Conservation (phyloP, 92 coral and sea anemone genomes). For the Zoanthus sociatus region DNA sequence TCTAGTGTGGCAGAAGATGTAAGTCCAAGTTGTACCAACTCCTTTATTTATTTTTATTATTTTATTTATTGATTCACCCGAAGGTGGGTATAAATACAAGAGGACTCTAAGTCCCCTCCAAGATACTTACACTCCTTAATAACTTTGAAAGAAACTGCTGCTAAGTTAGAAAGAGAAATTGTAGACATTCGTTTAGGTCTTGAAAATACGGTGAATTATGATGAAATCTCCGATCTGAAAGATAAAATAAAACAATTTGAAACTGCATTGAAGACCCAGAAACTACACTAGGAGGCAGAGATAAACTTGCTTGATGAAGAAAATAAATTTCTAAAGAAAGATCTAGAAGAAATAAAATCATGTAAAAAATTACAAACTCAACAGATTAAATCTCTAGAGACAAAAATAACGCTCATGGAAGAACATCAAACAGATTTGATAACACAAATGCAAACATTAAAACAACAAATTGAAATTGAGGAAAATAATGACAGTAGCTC, state of each 20-base stretch:
- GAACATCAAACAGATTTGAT: slow-evolving; percentile 32
- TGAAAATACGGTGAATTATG: slow-evolving; percentile 31
- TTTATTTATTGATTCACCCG: too few relatives aligned
- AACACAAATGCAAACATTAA: slow-evolving; percentile 23
- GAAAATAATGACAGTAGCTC: slow-evolving; percentile 5
- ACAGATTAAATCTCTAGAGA: slow-evolving; percentile 7
- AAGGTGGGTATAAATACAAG: too few relatives aligned
- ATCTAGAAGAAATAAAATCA: slow-evolving; percentile 25
- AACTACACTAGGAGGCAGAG: slow-evolving; percentile 30
- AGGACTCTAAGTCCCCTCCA: too few relatives aligned
- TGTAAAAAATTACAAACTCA: slow-evolving; percentile 34
- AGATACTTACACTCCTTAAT: too few relatives aligned
- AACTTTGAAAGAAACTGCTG: slow-evolving; percentile 27
- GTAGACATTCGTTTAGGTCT: slow-evolving; percentile 32
- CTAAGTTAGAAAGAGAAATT: slow-evolving; percentile 33
- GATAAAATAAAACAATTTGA: slow-evolving; percentile 41
- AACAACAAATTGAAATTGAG: slow-evolving; percentile 13
- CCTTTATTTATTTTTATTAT: too few relatives aligned
- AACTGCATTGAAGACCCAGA: slow-evolving; percentile 14
- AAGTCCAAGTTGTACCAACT: slow-evolving; percentile 11
- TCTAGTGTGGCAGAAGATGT: slow-evolving; percentile 30
- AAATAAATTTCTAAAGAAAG: slow-evolving; percentile 17
- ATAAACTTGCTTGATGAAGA: slow-evolving; percentile 14
- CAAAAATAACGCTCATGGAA: slow-evolving; percentile 21
- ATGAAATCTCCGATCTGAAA: slow-evolving; percentile 29